phyloP scores from a whole-genome alignment of 2,888 invertebrate species.

The Siphlonurus alternatus region DNA sequence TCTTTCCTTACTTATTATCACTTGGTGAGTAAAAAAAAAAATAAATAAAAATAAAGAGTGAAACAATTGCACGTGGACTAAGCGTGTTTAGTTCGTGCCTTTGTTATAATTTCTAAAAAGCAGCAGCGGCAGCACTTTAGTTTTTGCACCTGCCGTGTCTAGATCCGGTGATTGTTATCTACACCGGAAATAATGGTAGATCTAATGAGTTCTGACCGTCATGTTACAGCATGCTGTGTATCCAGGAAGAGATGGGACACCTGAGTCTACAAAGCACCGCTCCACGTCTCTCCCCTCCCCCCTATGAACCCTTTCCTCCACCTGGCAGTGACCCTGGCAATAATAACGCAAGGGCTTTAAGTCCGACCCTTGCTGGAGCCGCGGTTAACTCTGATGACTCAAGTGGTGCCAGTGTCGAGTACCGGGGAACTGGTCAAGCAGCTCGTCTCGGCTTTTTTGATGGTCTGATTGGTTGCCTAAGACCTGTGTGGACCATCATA shows the following conservation, averaged over 20 bases:
- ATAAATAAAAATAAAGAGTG: background rate
- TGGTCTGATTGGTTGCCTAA: constrained; percentile 73
- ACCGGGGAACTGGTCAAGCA: background rate
- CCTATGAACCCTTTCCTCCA: background rate
- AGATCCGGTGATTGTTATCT: background rate
- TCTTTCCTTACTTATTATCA: no score
- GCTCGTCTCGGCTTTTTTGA: constrained; percentile 45
- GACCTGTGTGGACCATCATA: constrained; percentile 74
- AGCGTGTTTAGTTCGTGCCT: constrained; percentile 13
- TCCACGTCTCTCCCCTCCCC: constrained; percentile 5
- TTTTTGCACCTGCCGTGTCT: background rate
- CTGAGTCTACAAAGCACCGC: constrained; percentile 25
- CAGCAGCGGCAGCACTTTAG: no score
- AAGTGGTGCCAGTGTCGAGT: background rate
- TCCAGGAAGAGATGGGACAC: constrained; percentile 44
- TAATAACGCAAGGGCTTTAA: background rate
- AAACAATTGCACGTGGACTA: constrained; percentile 12
- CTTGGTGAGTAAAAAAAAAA: background rate
- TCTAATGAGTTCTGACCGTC: no score
- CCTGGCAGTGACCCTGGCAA: background rate
- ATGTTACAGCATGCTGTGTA: constrained; percentile 38
- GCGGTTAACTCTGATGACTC: background rate
- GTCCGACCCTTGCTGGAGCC: background rate
- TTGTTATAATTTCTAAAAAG: background rate
- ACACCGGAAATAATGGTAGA: background rate